Percentiles rank a stretch among this genome's conserved stretches.
Evolutionary conservation across 2,113 vertebrate species (phyloP).

Genomic region (Megalops atlanticus): DNA sequence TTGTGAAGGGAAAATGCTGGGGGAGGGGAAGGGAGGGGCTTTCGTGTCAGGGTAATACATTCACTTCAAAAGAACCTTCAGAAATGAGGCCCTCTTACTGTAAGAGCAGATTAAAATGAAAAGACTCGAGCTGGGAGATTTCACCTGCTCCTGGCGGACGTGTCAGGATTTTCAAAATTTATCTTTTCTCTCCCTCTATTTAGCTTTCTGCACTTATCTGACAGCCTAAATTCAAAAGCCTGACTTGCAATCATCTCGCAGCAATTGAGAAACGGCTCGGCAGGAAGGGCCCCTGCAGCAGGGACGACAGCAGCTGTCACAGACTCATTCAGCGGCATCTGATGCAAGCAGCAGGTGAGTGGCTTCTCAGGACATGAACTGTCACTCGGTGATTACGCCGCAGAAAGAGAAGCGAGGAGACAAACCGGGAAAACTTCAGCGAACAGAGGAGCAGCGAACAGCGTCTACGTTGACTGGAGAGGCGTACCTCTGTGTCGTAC

Average conservation of each 20-base stretch:
- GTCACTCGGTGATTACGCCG: neutral
- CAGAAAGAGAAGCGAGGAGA: neutral
- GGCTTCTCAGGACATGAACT: neutral
- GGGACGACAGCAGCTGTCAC: neutral
- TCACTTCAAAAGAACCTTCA: slow-evolving; percentile 1
- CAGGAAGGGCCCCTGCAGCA: neutral
- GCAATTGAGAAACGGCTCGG: neutral
- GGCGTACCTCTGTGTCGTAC: neutral
- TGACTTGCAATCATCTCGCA: neutral
- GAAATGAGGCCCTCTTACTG: slow-evolving; percentile 2
- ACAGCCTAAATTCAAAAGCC: neutral
- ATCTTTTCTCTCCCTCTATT: neutral
- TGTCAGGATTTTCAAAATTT: neutral
- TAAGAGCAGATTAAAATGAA: neutral
- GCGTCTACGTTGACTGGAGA: neutral
- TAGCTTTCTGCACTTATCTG: neutral
- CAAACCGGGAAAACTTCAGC: neutral
- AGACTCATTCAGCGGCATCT: neutral
- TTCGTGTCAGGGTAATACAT: neutral
- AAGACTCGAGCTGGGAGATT: neutral
- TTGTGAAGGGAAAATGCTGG: neutral
- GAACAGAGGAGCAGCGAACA: neutral
- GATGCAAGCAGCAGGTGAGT: neutral
- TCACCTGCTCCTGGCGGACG: neutral
- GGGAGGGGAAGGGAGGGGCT: slow-evolving; percentile 10